Percentiles rank a stretch among this genome's conserved stretches.
Conservation (phyloP, 2,888 invertebrate genomes). For the Dasypogon diadema region DNA sequence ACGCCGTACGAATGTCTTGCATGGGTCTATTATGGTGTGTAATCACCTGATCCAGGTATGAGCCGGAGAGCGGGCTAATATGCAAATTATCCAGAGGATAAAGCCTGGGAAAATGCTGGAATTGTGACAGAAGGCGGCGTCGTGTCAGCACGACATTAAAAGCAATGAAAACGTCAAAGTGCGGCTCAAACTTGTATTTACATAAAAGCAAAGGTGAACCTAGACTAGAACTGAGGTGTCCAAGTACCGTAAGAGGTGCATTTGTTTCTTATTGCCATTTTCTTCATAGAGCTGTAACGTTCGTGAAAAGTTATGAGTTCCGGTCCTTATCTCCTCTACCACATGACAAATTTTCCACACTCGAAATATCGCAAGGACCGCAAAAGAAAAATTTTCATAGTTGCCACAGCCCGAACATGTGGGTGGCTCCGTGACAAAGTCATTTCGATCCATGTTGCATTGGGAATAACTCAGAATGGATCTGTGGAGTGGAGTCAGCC, state of each 20-base stretch:
- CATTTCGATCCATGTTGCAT: slow-evolving; percentile 43
- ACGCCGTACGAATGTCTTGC: background rate
- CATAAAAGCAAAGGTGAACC: slow-evolving; percentile 44
- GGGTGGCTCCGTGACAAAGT: slow-evolving; percentile 56
- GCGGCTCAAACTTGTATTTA: slow-evolving; percentile 26
- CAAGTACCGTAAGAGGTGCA: slow-evolving; percentile 41
- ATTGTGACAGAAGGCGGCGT: slow-evolving; percentile 38
- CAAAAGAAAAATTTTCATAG: slow-evolving; percentile 15
- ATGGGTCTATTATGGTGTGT: background rate
- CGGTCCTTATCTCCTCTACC: slow-evolving; percentile 39
- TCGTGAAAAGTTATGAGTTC: slow-evolving; percentile 45
- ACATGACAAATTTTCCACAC: slow-evolving; percentile 45
- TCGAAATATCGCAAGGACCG: slow-evolving; percentile 42
- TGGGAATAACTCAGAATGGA: background rate
- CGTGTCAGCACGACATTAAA: slow-evolving; percentile 48
- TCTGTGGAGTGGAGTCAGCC: slow-evolving; percentile 37
- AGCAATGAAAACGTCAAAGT: slow-evolving; percentile 43
- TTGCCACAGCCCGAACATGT: slow-evolving; percentile 45
- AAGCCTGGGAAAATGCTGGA: slow-evolving; percentile 26
- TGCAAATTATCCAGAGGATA: slow-evolving; percentile 17
- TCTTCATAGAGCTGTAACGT: background rate
- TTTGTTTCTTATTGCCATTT: background rate
- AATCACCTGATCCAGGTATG: slow-evolving; percentile 32
- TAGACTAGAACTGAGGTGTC: background rate
- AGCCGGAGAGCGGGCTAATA: background rate